phyloP scores from a whole-genome alignment of 2,888 invertebrate species.

The Drosophila longiperda region DNA sequence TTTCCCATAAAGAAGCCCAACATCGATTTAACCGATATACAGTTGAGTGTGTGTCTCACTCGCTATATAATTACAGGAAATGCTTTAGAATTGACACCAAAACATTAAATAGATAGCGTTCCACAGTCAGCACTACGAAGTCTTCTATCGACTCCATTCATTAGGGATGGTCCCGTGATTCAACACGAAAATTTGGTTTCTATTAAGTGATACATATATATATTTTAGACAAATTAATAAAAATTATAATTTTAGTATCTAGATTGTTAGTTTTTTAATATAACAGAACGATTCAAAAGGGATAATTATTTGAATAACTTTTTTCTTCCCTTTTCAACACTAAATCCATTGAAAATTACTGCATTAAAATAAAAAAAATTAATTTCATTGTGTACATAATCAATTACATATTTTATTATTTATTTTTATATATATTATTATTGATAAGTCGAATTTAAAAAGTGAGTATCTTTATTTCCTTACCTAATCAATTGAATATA shows the following conservation, averaged over 20 bases:
- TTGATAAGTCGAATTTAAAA: not conserved
- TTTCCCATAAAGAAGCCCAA: constrained; percentile 74
- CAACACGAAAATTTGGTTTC: not conserved
- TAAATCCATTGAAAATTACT: no score
- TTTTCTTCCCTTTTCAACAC: no score
- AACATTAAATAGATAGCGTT: constrained; percentile 74
- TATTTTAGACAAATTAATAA: no score
- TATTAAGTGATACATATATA: no score
- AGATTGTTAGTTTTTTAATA: no score
- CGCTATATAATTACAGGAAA: constrained; percentile 70
- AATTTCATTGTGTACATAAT: not conserved
- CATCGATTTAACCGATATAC: constrained; percentile 40
- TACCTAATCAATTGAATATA: no score
- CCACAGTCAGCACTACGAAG: constrained; percentile 35
- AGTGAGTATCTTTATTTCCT: not conserved
- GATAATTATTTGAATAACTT: no score
- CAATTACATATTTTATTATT: not conserved
- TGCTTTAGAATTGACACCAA: constrained; percentile 68
- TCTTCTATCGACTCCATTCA: constrained; percentile 4
- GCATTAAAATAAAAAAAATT: no score
- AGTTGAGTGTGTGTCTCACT: constrained; percentile 28
- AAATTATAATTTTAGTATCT: no score
- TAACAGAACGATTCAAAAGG: no score
- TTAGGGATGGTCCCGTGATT: constrained; percentile 19
- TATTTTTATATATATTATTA: not conserved